Percentiles rank a stretch among this genome's conserved stretches.
Evolutionary conservation across 2,113 vertebrate genomes (phyloP).

Genomic region (Grammomys dolichurus): DNA sequence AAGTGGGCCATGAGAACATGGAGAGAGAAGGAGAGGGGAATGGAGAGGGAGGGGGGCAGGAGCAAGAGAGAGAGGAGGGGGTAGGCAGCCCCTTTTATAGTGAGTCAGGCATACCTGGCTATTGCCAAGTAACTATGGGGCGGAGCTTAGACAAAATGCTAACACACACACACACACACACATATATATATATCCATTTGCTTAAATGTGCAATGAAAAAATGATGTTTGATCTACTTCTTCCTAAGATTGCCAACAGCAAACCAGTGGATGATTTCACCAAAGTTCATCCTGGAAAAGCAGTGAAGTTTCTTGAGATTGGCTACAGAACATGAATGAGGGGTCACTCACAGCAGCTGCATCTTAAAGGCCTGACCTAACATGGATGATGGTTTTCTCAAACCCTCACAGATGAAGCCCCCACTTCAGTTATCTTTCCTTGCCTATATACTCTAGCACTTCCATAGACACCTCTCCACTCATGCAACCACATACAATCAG

Average conservation of each 20-base stretch:
- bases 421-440: background rate
- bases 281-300: background rate
- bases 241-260: background rate
- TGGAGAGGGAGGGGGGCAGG: too few relatives aligned
- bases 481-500: background rate
- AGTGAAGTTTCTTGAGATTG: background rate
- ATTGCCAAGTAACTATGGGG: too few relatives aligned
- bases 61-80: too few relatives aligned
- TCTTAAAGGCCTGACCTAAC: background rate
- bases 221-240: background rate
- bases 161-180: too few relatives aligned
- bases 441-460: background rate
- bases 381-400: background rate
- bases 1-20: too few relatives aligned
- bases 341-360: background rate
- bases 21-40: too few relatives aligned
- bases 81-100: too few relatives aligned
- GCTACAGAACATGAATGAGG: background rate
- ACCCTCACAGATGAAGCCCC: background rate
- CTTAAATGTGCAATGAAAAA: background rate
- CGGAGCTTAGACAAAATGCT: too few relatives aligned
- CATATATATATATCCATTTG: background rate
- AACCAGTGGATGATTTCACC: background rate
- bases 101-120: too few relatives aligned
- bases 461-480: background rate